Evolutionary conservation across 2,797 vertebrate species (phyloP).

Genomic region (Chaetodon trifasciatus): DNA sequence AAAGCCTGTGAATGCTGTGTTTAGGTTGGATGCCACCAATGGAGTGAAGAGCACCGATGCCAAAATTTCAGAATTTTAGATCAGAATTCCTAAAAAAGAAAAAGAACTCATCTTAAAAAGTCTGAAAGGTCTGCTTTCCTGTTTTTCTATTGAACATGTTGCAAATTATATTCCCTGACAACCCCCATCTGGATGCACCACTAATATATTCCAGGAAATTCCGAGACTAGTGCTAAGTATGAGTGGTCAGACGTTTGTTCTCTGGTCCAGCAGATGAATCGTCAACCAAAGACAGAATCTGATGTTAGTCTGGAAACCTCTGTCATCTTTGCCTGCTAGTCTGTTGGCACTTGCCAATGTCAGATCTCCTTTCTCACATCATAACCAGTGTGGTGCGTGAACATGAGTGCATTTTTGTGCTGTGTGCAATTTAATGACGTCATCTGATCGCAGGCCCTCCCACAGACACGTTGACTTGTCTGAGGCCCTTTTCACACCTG

Average conservation of each 20-base stretch:
- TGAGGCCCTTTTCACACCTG: too few species aligned
- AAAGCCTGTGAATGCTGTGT: slow-evolving; percentile 32
- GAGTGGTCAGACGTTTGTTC: neutral
- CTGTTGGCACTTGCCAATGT: neutral
- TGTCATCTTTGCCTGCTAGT: neutral
- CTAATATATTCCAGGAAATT: slow-evolving; percentile 2
- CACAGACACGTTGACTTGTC: too few species aligned
- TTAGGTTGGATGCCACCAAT: slow-evolving; percentile 20
- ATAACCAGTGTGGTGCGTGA: neutral
- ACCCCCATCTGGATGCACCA: neutral
- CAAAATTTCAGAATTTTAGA: too few species aligned
- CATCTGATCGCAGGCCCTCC: neutral
- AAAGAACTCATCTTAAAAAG: neutral
- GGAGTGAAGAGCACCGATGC: neutral
- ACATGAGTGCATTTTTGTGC: neutral
- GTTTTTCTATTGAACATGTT: neutral
- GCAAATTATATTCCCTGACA: neutral
- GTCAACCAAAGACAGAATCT: neutral
- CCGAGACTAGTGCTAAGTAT: neutral
- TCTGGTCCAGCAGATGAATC: neutral
- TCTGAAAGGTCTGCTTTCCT: too few species aligned
- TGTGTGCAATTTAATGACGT: neutral
- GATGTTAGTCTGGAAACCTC: neutral
- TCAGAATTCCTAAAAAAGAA: too few species aligned
- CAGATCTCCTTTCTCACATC: neutral